Evolutionary conservation across 2,888 invertebrate species (phyloP).

Genomic region (Tipula vernalis): DNA sequence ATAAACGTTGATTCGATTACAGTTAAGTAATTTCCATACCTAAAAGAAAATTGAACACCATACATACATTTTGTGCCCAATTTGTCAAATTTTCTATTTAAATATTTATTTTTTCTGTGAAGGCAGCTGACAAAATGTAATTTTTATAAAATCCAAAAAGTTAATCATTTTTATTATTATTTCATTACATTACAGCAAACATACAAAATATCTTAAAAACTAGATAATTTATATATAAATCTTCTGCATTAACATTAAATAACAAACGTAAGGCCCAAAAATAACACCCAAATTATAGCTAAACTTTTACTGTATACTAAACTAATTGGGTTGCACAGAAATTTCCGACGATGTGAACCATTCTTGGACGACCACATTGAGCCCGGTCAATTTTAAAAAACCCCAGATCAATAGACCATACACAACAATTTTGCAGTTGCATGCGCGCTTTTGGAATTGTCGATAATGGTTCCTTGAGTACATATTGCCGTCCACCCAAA

Average conservation of each 20-base stretch:
- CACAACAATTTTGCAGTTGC: conserved; percentile 46
- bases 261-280: neutral
- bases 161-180: neutral
- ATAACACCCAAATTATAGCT: neutral
- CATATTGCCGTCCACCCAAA: conserved; percentile 71
- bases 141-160: neutral
- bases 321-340: neutral
- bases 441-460: conserved; percentile 61
- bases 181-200: neutral
- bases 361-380: neutral
- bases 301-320: neutral
- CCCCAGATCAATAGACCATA: conserved; percentile 36
- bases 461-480: conserved; percentile 73
- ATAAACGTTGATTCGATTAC: too few relatives aligned
- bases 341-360: neutral
- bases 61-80: too few relatives aligned
- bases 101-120: too few relatives aligned
- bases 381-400: conserved; percentile 13
- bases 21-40: too few relatives aligned
- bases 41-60: too few relatives aligned
- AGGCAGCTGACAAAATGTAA: neutral
- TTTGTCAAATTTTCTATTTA: too few relatives aligned
- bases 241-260: neutral
- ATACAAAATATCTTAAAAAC: neutral
- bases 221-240: neutral